A percentile compares a stretch with the other conserved stretches of the same genome.
phyloP scores from a whole-genome alignment of 2,113 vertebrate species.

The Sinocyclocheilus rhinocerous region DNA sequence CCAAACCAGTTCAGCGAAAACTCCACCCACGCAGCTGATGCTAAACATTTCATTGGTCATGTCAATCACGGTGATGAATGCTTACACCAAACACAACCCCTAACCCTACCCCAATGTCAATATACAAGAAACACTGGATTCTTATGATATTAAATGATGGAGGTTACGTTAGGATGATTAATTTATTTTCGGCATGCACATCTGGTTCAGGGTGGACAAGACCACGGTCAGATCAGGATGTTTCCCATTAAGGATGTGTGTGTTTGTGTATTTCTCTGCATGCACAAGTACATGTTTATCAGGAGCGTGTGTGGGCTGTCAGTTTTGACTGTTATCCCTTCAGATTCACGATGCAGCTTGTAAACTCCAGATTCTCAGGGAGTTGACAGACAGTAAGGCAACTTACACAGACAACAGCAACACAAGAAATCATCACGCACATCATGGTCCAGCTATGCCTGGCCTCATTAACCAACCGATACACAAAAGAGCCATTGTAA shows the following conservation, averaged over 20 bases:
- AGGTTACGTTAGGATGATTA: constrained; percentile 1
- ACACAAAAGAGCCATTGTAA: constrained; percentile 23
- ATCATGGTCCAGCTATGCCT: constrained; percentile 27
- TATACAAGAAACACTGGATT: background rate
- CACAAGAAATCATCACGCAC: constrained; percentile 45
- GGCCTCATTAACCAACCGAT: constrained; percentile 16
- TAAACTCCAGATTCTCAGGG: constrained; percentile 54
- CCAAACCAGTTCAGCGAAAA: too few relatives aligned
- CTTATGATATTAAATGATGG: constrained; percentile 24
- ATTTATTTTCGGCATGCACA: constrained; percentile 35
- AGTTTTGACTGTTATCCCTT: constrained; percentile 44
- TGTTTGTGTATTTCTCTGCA: constrained; percentile 53
- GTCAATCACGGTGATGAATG: too few relatives aligned
- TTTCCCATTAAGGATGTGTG: constrained; percentile 52
- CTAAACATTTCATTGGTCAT: too few relatives aligned
- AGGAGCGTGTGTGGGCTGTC: constrained; percentile 46
- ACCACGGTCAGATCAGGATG: constrained; percentile 40
- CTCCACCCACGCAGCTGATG: too few relatives aligned
- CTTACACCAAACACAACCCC: too few relatives aligned
- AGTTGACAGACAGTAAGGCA: constrained; percentile 33
- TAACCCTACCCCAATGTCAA: background rate
- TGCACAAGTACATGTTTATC: constrained; percentile 41
- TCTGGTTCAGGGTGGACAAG: constrained; percentile 4
- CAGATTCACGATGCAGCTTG: constrained; percentile 58
- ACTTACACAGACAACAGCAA: constrained; percentile 39